These are phyloP conservation scores for Dicrurus megarhynchus DNA, from an alignment of 2,113 vertebrate genomes.

Conservation along the genomic window DNA sequence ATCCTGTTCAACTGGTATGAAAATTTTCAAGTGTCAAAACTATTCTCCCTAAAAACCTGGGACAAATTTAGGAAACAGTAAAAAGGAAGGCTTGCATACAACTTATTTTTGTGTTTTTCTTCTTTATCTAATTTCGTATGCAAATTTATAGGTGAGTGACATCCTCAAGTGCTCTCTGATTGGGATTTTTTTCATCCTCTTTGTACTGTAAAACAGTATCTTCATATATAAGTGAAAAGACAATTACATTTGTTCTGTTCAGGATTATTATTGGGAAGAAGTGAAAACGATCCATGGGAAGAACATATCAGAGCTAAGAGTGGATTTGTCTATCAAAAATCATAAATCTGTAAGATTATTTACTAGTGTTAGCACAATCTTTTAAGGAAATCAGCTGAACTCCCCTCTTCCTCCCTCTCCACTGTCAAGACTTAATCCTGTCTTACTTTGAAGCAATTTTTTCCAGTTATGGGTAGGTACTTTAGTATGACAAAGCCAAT, in stretches of 20 bases:
- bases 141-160: neutral
- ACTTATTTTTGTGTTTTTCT: neutral
- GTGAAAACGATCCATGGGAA: neutral
- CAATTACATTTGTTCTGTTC: neutral
- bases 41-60: neutral
- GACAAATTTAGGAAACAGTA: neutral
- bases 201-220: neutral
- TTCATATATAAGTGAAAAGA: neutral
- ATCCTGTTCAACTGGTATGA: neutral
- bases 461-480: neutral
- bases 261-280: neutral
- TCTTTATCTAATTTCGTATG: neutral
- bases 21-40: neutral
- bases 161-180: neutral
- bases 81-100: neutral
- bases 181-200: neutral
- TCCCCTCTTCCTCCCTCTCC: neutral
- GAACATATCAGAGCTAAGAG: neutral
- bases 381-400: neutral
- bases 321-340: neutral
- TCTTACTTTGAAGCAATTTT: neutral
- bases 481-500: fast-evolving
- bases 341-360: neutral
- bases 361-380: neutral
- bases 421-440: neutral